Conservation (phyloP, 2,888 invertebrate species). For the Gandaritis pyraliata region DNA sequence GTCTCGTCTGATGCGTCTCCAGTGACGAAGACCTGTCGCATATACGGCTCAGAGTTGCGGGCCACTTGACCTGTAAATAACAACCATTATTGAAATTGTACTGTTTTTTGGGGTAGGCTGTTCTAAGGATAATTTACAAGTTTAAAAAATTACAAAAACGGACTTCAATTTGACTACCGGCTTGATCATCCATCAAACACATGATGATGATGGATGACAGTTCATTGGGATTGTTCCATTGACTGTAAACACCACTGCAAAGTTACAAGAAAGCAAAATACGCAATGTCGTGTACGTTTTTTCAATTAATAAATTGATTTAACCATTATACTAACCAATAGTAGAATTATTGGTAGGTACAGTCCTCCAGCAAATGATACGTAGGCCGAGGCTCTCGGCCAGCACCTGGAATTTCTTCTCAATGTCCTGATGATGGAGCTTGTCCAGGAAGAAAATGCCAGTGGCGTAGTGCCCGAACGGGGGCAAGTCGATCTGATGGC, state of each 20-base stretch:
- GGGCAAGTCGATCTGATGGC: slow-evolving; percentile 92
- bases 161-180: no score
- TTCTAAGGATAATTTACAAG: no score
- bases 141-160: no score
- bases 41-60: slow-evolving; percentile 96
- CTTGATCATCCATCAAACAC: no score
- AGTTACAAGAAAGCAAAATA: no score
- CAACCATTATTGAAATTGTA: not conserved
- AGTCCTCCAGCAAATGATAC: slow-evolving; percentile 96
- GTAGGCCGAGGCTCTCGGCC: slow-evolving; percentile 91
- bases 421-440: slow-evolving; percentile 90
- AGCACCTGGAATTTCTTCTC: slow-evolving; percentile 92
- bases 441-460: slow-evolving; percentile 97
- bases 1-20: slow-evolving; percentile 86
- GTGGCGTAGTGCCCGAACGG: slow-evolving; percentile 96
- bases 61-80: slow-evolving; percentile 90
- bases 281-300: no score
- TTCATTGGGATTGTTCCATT: no score
- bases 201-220: no score
- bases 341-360: slow-evolving; percentile 94
- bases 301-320: no score
- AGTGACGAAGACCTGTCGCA: slow-evolving; percentile 96
- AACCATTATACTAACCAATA: slow-evolving; percentile 86
- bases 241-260: no score
- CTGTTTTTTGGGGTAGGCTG: no score